These are phyloP conservation scores for Aleiodes testaceus DNA, from an alignment of 2,888 invertebrate genomes.

Conservation along the genomic window DNA sequence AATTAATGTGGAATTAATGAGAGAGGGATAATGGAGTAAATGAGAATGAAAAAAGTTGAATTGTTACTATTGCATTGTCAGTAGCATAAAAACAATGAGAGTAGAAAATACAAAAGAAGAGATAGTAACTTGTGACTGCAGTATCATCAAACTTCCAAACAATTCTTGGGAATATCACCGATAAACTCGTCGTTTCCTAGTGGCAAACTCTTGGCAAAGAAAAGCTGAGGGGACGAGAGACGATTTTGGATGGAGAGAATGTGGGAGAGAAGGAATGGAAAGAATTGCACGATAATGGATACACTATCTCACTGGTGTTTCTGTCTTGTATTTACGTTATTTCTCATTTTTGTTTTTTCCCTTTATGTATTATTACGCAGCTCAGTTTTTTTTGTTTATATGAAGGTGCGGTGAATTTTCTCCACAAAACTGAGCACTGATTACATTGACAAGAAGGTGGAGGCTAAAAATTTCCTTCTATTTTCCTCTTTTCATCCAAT, in stretches of 20 bases:
- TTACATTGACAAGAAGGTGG: slow-evolving; percentile 49
- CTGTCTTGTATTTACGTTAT: not conserved
- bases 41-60: not conserved
- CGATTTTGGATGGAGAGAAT: not conserved
- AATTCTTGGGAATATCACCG: slow-evolving; percentile 32
- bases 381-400: not conserved
- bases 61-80: not conserved
- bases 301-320: slow-evolving; percentile 8
- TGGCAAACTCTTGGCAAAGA: slow-evolving; percentile 36
- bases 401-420: slow-evolving; percentile 46
- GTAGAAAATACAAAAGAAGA: slow-evolving; percentile 1
- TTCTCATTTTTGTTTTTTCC: not conserved
- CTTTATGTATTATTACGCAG: slow-evolving; percentile 1
- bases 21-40: not conserved
- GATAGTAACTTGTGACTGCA: slow-evolving; percentile 13
- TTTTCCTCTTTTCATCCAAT: slow-evolving; percentile 11
- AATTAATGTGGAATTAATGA: too few relatives aligned
- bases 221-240: slow-evolving; percentile 8
- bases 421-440: slow-evolving; percentile 41
- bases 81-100: slow-evolving; percentile 2
- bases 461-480: not conserved
- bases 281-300: slow-evolving; percentile 27
- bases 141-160: slow-evolving; percentile 35
- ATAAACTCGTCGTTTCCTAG: slow-evolving; percentile 37
- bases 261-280: not conserved